Conservation (phyloP, 2,888 invertebrate species). For the Leptarthrus brevirostris region DNA sequence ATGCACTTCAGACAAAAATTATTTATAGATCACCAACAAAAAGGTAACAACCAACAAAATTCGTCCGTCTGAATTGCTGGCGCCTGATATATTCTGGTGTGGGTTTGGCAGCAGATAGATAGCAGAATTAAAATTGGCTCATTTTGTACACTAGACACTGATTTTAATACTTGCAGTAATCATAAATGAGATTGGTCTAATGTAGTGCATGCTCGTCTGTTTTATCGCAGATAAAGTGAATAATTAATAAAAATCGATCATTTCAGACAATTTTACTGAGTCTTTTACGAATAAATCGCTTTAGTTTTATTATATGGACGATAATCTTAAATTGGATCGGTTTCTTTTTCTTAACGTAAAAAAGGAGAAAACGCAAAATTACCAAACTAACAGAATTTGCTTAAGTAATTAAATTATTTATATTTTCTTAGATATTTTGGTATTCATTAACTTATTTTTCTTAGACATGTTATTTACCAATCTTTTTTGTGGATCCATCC, state of each 20-base stretch:
- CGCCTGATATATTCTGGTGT: conserved; percentile 53
- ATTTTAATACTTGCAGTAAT: conserved; percentile 35
- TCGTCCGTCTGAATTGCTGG: conserved; percentile 53
- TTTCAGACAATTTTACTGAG: not conserved
- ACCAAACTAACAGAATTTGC: too few species aligned
- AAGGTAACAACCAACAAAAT: conserved; percentile 50
- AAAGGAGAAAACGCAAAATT: too few species aligned
- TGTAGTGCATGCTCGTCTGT: not conserved
- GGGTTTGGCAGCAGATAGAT: conserved; percentile 47
- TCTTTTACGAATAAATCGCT: too few species aligned
- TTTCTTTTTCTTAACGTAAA: too few species aligned
- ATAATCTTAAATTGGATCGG: too few species aligned
- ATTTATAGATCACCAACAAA: conserved; percentile 53
- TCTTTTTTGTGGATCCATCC: too few species aligned
- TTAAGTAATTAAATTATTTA: too few species aligned
- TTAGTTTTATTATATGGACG: too few species aligned
- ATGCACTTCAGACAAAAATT: conserved; percentile 47
- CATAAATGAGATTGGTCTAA: conserved; percentile 9
- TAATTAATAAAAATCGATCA: conserved; percentile 25
- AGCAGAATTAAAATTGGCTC: conserved; percentile 38
- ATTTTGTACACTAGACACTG: conserved; percentile 33
- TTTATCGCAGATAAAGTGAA: conserved; percentile 23
- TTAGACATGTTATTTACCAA: too few species aligned
- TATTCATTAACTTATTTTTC: too few species aligned
- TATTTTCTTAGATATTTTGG: too few species aligned